phyloP scores from a whole-genome alignment of 2,888 invertebrate species.

The Thereva nobilitata region DNA sequence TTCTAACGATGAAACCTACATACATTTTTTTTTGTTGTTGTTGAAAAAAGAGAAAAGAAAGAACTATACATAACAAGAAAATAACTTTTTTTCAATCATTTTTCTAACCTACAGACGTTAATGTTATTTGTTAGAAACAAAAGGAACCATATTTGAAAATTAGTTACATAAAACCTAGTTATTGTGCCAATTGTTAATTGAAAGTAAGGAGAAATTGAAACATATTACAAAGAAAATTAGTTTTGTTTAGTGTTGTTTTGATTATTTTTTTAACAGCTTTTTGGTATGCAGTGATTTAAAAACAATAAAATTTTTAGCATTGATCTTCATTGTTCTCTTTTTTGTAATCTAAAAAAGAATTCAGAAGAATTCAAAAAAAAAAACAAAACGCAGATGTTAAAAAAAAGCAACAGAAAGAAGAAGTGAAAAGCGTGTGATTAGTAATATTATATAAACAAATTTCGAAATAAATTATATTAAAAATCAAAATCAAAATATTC shows the following conservation, averaged over 20 bases:
- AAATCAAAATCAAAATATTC: slow-evolving; percentile 12
- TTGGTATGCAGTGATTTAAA: slow-evolving; percentile 13
- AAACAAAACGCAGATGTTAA: not conserved
- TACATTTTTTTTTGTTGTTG: not conserved
- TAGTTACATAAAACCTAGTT: too few species aligned
- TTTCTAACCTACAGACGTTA: not conserved
- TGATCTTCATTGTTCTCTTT: slow-evolving; percentile 26
- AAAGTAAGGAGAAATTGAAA: too few species aligned
- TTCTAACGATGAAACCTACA: slow-evolving; percentile 57
- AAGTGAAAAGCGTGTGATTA: slow-evolving; percentile 19
- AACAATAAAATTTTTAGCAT: slow-evolving; percentile 17
- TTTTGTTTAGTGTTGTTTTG: not conserved
- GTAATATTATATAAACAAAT: not conserved
- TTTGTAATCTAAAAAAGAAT: slow-evolving; percentile 20
- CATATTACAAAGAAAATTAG: too few species aligned
- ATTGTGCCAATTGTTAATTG: too few species aligned
- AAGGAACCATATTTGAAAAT: too few species aligned
- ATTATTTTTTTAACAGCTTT: slow-evolving; percentile 18
- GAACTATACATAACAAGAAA: not conserved
- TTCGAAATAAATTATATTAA: not conserved
- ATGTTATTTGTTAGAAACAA: not conserved
- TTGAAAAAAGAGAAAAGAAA: not conserved
- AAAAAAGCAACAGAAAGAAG: slow-evolving; percentile 21
- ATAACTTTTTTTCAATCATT: not conserved
- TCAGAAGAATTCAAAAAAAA: slow-evolving; percentile 20